phyloP scores from a whole-genome alignment of 2,113 vertebrate genomes.

The Toxostoma redivivum region DNA sequence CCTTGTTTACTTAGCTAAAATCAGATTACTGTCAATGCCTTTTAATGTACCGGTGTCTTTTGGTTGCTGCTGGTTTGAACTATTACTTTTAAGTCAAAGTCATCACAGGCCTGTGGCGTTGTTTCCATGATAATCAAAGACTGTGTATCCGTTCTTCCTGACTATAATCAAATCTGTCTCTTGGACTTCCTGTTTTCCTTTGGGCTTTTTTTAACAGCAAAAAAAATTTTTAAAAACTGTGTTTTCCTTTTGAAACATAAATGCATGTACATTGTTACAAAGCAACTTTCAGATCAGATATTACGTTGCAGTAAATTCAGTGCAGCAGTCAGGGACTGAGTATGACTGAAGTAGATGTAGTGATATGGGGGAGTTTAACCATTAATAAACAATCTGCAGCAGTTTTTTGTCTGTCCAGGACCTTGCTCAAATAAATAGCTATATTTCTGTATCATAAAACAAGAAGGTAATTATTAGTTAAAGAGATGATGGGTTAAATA shows the following conservation, averaged over 20 bases:
- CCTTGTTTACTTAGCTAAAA: background rate
- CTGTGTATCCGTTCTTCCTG: background rate
- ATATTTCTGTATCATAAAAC: background rate
- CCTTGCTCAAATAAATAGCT: background rate
- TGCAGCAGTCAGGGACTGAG: background rate
- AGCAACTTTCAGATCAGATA: background rate
- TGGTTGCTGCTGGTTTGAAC: background rate
- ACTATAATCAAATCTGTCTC: constrained; percentile 41
- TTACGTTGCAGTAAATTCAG: background rate
- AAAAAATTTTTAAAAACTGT: fast-evolving
- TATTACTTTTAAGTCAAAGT: background rate
- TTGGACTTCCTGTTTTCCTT: background rate
- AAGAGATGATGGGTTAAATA: background rate
- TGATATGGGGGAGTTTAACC: fast-evolving
- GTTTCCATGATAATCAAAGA: background rate
- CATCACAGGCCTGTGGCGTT: background rate
- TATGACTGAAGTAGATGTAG: background rate
- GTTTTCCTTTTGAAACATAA: background rate
- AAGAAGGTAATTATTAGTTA: background rate
- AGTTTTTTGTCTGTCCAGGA: background rate
- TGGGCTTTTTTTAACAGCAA: background rate
- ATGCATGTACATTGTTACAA: background rate
- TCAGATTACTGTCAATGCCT: background rate
- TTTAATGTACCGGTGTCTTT: background rate
- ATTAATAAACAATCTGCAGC: background rate